A percentile compares a stretch with the other conserved stretches of the same genome.
phyloP scores from a whole-genome alignment of 2,888 invertebrate genomes.

The Troides helena region DNA sequence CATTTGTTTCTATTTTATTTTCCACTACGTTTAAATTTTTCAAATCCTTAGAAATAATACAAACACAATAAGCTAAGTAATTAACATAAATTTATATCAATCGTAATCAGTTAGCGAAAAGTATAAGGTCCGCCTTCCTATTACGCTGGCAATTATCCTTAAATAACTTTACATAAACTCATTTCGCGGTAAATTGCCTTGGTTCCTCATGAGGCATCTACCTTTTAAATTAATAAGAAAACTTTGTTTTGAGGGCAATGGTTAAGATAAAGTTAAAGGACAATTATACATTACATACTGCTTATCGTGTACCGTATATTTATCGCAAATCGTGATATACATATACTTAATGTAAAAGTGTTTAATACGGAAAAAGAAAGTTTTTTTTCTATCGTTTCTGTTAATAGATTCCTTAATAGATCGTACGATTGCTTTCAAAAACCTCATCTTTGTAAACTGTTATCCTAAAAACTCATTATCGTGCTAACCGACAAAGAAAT shows the following conservation, averaged over 20 bases:
- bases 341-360: too few species aligned
- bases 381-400: not conserved
- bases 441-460: slow-evolving; percentile 66
- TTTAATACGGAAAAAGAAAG: not conserved
- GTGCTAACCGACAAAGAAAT: slow-evolving; percentile 69
- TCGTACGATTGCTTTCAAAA: slow-evolving; percentile 52
- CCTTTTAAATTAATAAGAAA: slow-evolving; percentile 33
- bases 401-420: slow-evolving; percentile 37
- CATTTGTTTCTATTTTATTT: not conserved
- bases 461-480: slow-evolving; percentile 75
- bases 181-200: slow-evolving; percentile 32
- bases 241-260: slow-evolving; percentile 20
- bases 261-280: not conserved
- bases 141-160: slow-evolving; percentile 31
- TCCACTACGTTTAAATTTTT: not conserved
- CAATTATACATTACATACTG: not conserved
- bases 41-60: not conserved
- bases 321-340: not conserved
- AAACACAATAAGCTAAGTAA: not conserved
- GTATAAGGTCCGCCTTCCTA: slow-evolving; percentile 20
- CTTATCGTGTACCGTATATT: not conserved
- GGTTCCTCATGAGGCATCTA: slow-evolving; percentile 30
- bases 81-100: slow-evolving; percentile 1
- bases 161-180: slow-evolving; percentile 34
- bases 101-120: slow-evolving; percentile 21